A percentile compares a stretch with the other conserved stretches of the same genome.
phyloP scores from a whole-genome alignment of 2,888 invertebrate species.

The Spilarctia lutea region DNA sequence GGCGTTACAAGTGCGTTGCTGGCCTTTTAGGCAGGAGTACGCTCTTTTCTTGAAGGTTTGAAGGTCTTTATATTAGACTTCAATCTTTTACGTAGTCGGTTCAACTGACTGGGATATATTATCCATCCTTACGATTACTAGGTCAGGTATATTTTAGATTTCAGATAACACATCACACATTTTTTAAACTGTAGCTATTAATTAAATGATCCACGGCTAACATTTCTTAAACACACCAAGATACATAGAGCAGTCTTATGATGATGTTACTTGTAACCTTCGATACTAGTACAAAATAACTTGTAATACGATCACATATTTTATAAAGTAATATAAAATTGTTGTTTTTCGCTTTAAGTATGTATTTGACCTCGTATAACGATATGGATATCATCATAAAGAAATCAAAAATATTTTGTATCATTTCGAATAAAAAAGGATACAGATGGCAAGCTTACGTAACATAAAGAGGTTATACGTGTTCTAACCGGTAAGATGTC shows the following conservation, averaged over 20 bases:
- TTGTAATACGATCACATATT: not conserved
- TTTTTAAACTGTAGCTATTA: too few relatives aligned
- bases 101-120: too few relatives aligned
- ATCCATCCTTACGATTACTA: too few relatives aligned
- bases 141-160: not conserved
- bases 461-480: constrained; percentile 13
- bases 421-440: constrained; percentile 16
- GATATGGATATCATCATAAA: constrained; percentile 17
- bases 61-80: too few relatives aligned
- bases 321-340: not conserved
- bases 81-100: too few relatives aligned
- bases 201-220: too few relatives aligned
- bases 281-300: not conserved
- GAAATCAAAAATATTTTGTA: constrained; percentile 25
- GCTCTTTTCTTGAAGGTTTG: too few relatives aligned
- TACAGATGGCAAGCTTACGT: constrained; percentile 23
- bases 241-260: too few relatives aligned
- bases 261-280: not conserved
- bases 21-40: too few relatives aligned
- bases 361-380: not conserved
- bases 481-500: constrained; percentile 17
- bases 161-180: not conserved
- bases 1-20: too few relatives aligned
- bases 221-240: too few relatives aligned
- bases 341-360: not conserved